Percentiles rank a stretch among this genome's conserved stretches.
phyloP scores from a whole-genome alignment of 2,888 invertebrate species.

The Bembecia ichneumoniformis region DNA sequence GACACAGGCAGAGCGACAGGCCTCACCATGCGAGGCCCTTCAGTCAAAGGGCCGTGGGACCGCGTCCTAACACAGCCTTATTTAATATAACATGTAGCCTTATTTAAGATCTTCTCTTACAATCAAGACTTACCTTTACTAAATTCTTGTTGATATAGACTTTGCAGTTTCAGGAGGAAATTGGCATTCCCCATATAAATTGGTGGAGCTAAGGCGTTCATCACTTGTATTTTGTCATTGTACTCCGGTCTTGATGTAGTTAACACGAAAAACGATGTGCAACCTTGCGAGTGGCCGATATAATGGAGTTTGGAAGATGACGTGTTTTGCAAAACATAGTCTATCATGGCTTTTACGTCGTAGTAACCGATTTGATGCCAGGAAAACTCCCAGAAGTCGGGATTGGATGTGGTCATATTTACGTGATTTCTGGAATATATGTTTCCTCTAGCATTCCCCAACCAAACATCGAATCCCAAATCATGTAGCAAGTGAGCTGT shows the following conservation, averaged over 20 bases:
- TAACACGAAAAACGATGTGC: constrained; percentile 13
- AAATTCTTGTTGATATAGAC: background rate
- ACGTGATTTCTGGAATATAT: constrained; percentile 46
- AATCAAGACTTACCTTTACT: too few species aligned
- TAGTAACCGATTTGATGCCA: constrained; percentile 19
- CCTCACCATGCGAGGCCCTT: too few species aligned
- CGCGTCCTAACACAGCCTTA: too few species aligned
- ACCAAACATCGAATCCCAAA: constrained; percentile 77
- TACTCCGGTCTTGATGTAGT: constrained; percentile 13
- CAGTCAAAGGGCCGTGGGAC: too few species aligned
- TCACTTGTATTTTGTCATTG: constrained; percentile 39
- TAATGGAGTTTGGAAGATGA: constrained; percentile 14
- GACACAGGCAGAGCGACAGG: too few species aligned
- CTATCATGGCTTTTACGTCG: constrained; percentile 15
- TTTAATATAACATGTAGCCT: too few species aligned
- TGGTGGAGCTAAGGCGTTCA: constrained; percentile 73
- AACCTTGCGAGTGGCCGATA: constrained; percentile 20
- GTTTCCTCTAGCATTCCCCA: constrained; percentile 81
- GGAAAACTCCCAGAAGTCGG: constrained; percentile 19
- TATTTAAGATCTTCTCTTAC: too few species aligned
- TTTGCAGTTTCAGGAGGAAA: background rate
- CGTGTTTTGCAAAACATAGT: constrained; percentile 13
- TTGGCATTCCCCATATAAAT: constrained; percentile 43
- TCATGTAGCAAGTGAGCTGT: constrained; percentile 55
- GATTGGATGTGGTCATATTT: constrained; percentile 7